phyloP scores from a whole-genome alignment of 2,797 vertebrate genomes.

The Sebastes kiyomatsui region DNA sequence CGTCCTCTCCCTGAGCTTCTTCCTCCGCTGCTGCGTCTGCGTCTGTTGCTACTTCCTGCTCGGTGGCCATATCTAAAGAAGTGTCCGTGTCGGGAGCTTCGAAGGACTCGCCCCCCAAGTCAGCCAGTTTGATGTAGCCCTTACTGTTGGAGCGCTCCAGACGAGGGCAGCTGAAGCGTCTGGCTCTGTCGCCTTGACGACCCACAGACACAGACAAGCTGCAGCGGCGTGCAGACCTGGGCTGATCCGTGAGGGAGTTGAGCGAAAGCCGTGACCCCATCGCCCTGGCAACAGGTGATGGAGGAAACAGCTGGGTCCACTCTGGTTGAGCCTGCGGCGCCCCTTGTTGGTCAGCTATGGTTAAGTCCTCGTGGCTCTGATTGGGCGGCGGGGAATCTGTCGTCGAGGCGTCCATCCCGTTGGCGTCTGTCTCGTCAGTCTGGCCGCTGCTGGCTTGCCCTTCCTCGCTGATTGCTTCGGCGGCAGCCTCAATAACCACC shows the following conservation, averaged over 20 bases:
- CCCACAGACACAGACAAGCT: slow-evolving; percentile 71
- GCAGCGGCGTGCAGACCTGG: slow-evolving; percentile 70
- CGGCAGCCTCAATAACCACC: slow-evolving; percentile 54
- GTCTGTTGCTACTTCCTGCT: slow-evolving; percentile 56
- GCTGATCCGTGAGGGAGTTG: slow-evolving; percentile 81
- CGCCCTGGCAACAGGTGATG: slow-evolving; percentile 70
- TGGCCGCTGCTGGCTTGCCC: slow-evolving; percentile 41
- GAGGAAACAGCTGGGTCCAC: slow-evolving; percentile 74
- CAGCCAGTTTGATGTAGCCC: slow-evolving; percentile 92
- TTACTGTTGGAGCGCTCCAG: slow-evolving; percentile 91
- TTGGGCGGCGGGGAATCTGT: slow-evolving; percentile 27
- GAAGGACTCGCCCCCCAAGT: slow-evolving; percentile 88
- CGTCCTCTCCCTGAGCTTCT: slow-evolving; percentile 67
- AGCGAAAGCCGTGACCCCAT: slow-evolving; percentile 81
- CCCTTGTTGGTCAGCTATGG: slow-evolving; percentile 38
- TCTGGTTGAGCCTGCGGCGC: slow-evolving; percentile 17
- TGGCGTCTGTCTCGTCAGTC: slow-evolving; percentile 20
- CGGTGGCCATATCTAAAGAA: slow-evolving; percentile 72
- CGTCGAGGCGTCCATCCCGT: slow-evolving; percentile 50
- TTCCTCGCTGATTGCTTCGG: slow-evolving; percentile 28
- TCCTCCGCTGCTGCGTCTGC: slow-evolving; percentile 26
- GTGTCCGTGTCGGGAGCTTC: slow-evolving; percentile 83
- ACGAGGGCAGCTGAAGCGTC: slow-evolving; percentile 87
- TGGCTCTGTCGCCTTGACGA: slow-evolving; percentile 75
- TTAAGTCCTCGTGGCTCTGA: slow-evolving; percentile 46